Percentiles rank a stretch among this genome's conserved stretches.
These are phyloP conservation scores for Diceros bicornis DNA, from an alignment of 2,797 vertebrate species.

Conservation along the genomic window DNA sequence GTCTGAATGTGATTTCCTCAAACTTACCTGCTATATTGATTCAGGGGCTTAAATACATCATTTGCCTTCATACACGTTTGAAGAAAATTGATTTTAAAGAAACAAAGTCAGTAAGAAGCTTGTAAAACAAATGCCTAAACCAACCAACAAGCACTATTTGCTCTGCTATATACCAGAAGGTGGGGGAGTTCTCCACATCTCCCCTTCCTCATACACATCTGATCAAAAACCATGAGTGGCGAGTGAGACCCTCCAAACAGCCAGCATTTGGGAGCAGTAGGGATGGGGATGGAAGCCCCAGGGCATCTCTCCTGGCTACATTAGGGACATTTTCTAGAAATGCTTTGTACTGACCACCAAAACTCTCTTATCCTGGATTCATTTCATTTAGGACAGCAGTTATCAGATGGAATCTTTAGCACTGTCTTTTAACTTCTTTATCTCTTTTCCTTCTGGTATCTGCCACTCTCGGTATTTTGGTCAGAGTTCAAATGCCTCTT, in stretches of 20 bases:
- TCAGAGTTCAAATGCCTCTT: neutral
- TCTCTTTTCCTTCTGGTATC: neutral
- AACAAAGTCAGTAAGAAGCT: neutral
- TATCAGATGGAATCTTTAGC: neutral
- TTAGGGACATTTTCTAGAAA: neutral
- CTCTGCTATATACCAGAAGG: neutral
- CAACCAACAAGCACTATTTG: neutral
- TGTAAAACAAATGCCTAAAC: neutral
- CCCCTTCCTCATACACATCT: neutral
- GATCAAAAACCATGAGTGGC: neutral
- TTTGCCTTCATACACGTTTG: neutral
- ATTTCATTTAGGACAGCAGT: neutral
- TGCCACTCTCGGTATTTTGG: neutral
- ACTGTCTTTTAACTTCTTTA: neutral
- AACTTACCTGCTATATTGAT: neutral
- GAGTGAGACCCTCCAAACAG: neutral
- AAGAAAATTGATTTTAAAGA: constrained; percentile 8
- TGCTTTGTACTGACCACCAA: neutral
- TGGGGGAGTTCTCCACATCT: neutral
- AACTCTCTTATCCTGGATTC: neutral
- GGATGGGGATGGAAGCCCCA: neutral
- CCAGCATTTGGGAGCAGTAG: neutral
- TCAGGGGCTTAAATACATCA: neutral
- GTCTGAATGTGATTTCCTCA: constrained; percentile 2
- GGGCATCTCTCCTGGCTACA: neutral